These are phyloP conservation scores for Nicator chloris DNA, from an alignment of 2,113 vertebrate genomes.

Conservation along the genomic window DNA sequence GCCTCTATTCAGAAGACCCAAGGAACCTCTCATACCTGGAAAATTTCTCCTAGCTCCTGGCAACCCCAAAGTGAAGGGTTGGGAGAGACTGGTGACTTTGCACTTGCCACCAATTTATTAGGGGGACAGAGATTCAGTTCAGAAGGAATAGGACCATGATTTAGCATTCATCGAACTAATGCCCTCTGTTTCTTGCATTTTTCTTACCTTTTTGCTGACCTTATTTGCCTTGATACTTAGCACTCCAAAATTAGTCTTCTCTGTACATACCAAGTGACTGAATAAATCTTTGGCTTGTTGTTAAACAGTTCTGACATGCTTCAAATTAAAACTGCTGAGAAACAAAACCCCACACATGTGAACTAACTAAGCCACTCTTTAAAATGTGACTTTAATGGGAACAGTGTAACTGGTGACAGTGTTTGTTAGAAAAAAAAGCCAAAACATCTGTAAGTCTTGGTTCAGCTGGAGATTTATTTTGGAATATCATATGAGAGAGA, in stretches of 20 bases:
- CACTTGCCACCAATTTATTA: background rate
- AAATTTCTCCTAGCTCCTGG: background rate
- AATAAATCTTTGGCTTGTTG: background rate
- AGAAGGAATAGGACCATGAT: background rate
- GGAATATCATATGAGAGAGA: background rate
- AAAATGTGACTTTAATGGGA: background rate
- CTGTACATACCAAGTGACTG: background rate
- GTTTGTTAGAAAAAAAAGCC: background rate
- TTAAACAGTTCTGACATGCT: background rate
- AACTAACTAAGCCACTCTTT: background rate
- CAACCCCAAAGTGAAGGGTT: background rate
- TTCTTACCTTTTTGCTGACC: background rate
- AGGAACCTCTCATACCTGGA: background rate
- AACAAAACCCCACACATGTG: background rate
- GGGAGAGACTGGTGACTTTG: background rate
- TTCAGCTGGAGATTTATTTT: background rate
- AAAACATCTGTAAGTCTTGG: background rate
- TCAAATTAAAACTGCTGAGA: background rate
- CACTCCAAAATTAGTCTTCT: background rate
- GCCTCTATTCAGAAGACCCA: background rate
- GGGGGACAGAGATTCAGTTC: background rate
- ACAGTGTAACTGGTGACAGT: background rate
- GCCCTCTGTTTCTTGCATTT: background rate
- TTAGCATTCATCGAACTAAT: background rate
- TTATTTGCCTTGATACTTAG: background rate